Conservation (phyloP, 2,888 invertebrate species). For the Lottia scabra region DNA sequence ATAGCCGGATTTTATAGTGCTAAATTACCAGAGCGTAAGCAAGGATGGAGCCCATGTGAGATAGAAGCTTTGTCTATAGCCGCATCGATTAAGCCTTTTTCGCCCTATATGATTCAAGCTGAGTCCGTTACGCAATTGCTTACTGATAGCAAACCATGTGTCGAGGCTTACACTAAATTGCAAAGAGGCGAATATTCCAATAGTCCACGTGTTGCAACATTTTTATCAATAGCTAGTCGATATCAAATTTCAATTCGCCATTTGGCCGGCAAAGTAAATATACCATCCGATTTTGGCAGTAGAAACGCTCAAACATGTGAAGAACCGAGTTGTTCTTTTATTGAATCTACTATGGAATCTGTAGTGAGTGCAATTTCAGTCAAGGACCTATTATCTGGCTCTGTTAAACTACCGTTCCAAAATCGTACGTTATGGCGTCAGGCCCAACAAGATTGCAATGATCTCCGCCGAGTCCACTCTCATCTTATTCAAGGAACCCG, state of each 20-base stretch:
- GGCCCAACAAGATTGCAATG: background rate
- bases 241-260: conserved; percentile 24
- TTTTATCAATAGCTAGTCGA: conserved; percentile 27
- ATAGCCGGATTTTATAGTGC: conserved; percentile 2
- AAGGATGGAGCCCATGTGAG: conserved; percentile 11
- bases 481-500: background rate
- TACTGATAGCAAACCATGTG: conserved; percentile 34
- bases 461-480: background rate
- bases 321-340: conserved; percentile 23
- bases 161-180: conserved; percentile 28
- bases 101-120: conserved; percentile 41
- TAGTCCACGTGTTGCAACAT: conserved; percentile 26
- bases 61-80: conserved; percentile 24
- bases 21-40: background rate
- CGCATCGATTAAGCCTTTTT: conserved; percentile 35
- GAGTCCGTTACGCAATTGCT: conserved; percentile 27
- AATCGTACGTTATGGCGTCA: too few relatives aligned
- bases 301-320: conserved; percentile 27
- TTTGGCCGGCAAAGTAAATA: conserved; percentile 13
- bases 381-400: background rate
- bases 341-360: conserved; percentile 7
- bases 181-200: conserved; percentile 33
- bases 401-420: too few relatives aligned
- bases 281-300: conserved; percentile 32
- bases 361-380: conserved; percentile 19